Evolutionary conservation across 2,113 vertebrate species (phyloP), one percentile per base, ranked within the genome.

Genomic region (Phrynocephalus versicolor): DNA sequence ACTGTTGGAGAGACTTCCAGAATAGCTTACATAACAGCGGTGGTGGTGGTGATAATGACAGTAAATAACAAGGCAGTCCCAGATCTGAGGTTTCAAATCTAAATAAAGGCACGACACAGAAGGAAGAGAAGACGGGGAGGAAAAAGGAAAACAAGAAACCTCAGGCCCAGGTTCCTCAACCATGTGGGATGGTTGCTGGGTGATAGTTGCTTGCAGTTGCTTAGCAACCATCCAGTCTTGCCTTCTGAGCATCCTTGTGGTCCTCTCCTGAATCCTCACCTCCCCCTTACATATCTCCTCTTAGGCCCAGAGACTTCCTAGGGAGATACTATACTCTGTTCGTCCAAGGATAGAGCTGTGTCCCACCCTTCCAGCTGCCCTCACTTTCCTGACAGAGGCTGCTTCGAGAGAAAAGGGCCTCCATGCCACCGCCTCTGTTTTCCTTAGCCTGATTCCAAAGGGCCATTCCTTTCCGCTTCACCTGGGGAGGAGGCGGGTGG

Each of bases 371-470:
- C 23, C 83, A 55, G 73, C n/a, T 45, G 9, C 57, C 2, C 58
- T 33, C 37, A 30, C 60, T 67, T 67, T 12, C 21, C 27, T 74
- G 3, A 55, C 3, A 2, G 10, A 33, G 81, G 33, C 80, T 19
- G 25, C 18, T 18, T 60, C 23, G n/a, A 27, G 58, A 65, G 72
- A 35, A 75, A 23, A 39, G 41, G 30, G 39, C 60, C 39, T 51
- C 23, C 39, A 16, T 16, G 2, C 7, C 35, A 25, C 65, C 6
- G 23, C 1, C 33, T 33, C 67, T 62, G 81, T 77, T 69, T 55
- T 78, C 58, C 83, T 78, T 70, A 79, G 64, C 74, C 65, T 15
- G 6, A 3, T 78, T 70, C 74, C 83, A 78, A 70, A 85, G 57
- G 64, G 62, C 74, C 25, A 3, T 1, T 8, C 45, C 10, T 39